Evolutionary conservation across 2,888 invertebrate genomes (phyloP).

Genomic region (Drosophila lacicola): DNA sequence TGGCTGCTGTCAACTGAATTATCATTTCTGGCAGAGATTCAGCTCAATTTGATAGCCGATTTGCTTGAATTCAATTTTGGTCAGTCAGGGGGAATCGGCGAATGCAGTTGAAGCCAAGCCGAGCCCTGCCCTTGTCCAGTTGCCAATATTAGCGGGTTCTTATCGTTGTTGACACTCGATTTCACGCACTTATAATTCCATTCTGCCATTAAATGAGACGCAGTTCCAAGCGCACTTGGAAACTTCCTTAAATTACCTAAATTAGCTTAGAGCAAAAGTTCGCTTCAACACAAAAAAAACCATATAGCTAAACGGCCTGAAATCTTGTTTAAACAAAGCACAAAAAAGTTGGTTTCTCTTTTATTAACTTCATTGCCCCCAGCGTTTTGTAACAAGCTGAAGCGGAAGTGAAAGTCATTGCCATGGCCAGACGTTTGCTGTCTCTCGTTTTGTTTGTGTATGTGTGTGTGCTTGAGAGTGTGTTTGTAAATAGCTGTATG

Average conservation of each 20-base stretch:
- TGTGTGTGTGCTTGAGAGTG: background rate
- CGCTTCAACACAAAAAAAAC: constrained; percentile 6
- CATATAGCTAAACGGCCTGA: constrained; percentile 46
- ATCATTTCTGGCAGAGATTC: constrained; percentile 50
- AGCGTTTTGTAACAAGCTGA: constrained; percentile 50
- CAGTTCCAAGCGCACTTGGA: constrained; percentile 26
- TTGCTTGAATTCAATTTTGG: constrained; percentile 51
- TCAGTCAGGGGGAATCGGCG: constrained; percentile 27
- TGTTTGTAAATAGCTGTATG: background rate
- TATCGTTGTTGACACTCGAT: constrained; percentile 58
- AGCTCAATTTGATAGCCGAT: constrained; percentile 63
- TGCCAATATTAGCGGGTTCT: constrained; percentile 6
- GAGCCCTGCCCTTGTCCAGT: background rate
- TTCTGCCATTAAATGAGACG: constrained; percentile 46
- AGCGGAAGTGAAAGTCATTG: constrained; percentile 52
- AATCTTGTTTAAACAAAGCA: constrained; percentile 57
- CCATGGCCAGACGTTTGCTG: constrained; percentile 36
- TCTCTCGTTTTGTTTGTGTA: constrained; percentile 5
- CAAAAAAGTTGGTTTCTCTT: constrained; percentile 48
- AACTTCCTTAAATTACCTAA: constrained; percentile 52
- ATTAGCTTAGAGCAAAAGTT: constrained; percentile 45
- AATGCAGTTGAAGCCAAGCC: constrained; percentile 27
- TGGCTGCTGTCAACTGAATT: constrained; percentile 30
- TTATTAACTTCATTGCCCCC: constrained; percentile 58
- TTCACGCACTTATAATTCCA: constrained; percentile 53